phyloP scores from a whole-genome alignment of 2,888 invertebrate genomes.

The Ophraella communa region DNA sequence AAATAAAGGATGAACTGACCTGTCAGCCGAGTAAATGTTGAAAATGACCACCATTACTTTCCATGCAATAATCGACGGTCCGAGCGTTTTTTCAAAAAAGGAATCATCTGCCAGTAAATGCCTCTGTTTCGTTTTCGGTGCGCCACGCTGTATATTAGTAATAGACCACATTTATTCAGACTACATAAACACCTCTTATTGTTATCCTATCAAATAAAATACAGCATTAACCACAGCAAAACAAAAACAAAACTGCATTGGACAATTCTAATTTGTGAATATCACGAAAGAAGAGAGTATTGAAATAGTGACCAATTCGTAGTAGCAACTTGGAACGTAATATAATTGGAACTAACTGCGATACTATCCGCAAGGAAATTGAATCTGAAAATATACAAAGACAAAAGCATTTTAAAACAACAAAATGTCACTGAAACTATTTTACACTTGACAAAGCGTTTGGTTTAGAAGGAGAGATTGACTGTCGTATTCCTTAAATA shows the following conservation, averaged over 20 bases:
- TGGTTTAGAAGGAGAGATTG: too few species aligned
- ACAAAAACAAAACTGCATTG: conserved; percentile 27
- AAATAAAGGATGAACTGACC: too few species aligned
- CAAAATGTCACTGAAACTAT: not conserved
- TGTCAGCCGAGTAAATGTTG: too few species aligned
- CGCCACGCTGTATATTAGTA: too few species aligned
- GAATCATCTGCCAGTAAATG: too few species aligned
- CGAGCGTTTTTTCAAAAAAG: too few species aligned
- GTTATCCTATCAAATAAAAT: not conserved
- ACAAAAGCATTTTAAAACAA: conserved; percentile 20
- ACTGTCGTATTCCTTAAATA: too few species aligned
- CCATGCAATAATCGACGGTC: too few species aligned
- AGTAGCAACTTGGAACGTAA: conserved; percentile 16
- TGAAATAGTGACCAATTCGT: conserved; percentile 21
- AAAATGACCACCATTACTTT: too few species aligned
- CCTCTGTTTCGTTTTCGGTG: too few species aligned
- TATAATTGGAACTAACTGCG: conserved; percentile 36
- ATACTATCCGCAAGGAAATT: conserved; percentile 41
- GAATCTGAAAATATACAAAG: conserved; percentile 34
- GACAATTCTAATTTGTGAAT: conserved; percentile 17
- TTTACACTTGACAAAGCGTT: not conserved
- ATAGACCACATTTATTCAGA: too few species aligned
- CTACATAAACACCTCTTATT: too few species aligned
- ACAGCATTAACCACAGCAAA: conserved; percentile 8
- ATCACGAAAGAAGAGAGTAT: conserved; percentile 14